Conservation (phyloP, 2,888 invertebrate genomes). For the Neelides folsomi region DNA sequence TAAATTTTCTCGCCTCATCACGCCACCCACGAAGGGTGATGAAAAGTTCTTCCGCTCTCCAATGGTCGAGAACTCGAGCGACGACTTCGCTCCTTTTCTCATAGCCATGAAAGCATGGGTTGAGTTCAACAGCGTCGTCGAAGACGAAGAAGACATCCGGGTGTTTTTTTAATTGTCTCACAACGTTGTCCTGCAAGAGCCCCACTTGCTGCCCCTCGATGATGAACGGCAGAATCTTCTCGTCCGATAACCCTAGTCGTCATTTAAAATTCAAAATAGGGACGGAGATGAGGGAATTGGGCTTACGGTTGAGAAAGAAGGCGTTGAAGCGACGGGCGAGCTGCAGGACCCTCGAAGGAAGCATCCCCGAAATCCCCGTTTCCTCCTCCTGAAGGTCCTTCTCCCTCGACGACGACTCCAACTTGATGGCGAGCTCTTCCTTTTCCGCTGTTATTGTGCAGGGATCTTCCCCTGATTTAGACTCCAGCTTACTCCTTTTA, state of each 20-base stretch:
- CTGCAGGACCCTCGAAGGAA: too few species aligned
- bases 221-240: slow-evolving; percentile 58
- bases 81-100: slow-evolving; percentile 63
- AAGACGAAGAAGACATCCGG: slow-evolving; percentile 67
- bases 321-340: too few species aligned
- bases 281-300: too few species aligned
- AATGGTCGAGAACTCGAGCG: slow-evolving; percentile 61
- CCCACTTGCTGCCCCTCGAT: slow-evolving; percentile 83
- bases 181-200: slow-evolving; percentile 67
- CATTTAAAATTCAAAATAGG: slow-evolving; percentile 9
- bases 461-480: too few species aligned
- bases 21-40: slow-evolving; percentile 80
- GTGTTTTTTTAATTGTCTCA: slow-evolving; percentile 63
- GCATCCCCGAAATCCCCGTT: too few species aligned
- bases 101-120: slow-evolving; percentile 67
- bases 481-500: too few species aligned
- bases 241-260: slow-evolving; percentile 65
- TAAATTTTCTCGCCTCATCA: slow-evolving; percentile 56
- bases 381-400: too few species aligned
- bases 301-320: too few species aligned
- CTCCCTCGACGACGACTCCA: too few species aligned
- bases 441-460: too few species aligned
- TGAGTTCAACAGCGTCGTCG: slow-evolving; percentile 61
- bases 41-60: slow-evolving; percentile 61
- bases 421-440: too few species aligned